These are phyloP conservation scores for Heliconius hewitsoni DNA, from an alignment of 1,140 invertebrate genomes.

Conservation along the genomic window DNA sequence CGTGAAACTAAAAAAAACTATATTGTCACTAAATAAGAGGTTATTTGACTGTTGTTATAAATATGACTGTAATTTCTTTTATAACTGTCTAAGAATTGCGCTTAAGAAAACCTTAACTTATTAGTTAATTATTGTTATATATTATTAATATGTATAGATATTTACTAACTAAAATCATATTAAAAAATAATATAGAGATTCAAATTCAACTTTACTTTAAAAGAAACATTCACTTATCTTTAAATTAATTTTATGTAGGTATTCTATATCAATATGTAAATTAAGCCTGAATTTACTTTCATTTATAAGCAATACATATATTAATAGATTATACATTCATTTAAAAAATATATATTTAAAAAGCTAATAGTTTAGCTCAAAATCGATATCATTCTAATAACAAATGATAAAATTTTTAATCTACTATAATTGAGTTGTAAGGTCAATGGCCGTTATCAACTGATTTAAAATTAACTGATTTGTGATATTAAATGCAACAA, in stretches of 20 bases:
- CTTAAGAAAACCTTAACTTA: too few species aligned
- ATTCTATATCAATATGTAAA: not conserved
- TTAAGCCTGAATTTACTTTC: not conserved
- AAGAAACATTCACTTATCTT: not conserved
- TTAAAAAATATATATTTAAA: not conserved
- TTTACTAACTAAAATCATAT: too few species aligned
- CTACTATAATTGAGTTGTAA: slow-evolving; percentile 18
- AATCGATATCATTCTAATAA: not conserved
- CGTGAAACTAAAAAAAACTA: too few species aligned
- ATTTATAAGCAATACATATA: not conserved
- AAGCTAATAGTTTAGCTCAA: not conserved
- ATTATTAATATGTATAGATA: too few species aligned
- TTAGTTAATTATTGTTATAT: too few species aligned
- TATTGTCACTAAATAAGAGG: too few species aligned
- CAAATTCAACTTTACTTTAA: not conserved
- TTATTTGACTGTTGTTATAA: too few species aligned
- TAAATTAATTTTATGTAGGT: not conserved
- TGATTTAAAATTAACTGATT: slow-evolving; percentile 5
- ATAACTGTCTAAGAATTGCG: too few species aligned
- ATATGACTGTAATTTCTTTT: too few species aligned
- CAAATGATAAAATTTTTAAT: slow-evolving; percentile 5
- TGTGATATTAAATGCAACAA: not conserved
- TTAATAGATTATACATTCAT: not conserved
- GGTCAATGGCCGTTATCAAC: slow-evolving; percentile 20
- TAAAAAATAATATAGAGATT: too few species aligned